A percentile compares a stretch with the other conserved stretches of the same genome.
Conservation (phyloP, 2,113 vertebrate species). For the Mobula birostris region DNA sequence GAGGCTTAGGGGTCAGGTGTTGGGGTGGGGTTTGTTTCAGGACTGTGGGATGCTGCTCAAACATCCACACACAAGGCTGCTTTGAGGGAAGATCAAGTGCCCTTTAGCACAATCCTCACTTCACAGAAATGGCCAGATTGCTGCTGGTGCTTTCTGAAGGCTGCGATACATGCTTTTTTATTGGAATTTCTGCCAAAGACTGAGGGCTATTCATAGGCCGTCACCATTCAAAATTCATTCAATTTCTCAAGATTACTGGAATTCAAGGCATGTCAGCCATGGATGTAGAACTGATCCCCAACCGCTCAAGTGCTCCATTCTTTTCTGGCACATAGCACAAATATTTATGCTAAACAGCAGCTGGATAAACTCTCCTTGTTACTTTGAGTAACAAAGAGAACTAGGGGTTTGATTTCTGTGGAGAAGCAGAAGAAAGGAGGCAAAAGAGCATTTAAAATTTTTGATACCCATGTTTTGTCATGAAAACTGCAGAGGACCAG, state of each 20-base stretch:
- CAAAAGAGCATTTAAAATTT: neutral
- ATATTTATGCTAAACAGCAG: conserved; percentile 10
- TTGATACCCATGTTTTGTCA: neutral
- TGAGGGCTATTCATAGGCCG: neutral
- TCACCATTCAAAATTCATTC: neutral
- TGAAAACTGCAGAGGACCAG: neutral
- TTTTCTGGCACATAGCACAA: neutral
- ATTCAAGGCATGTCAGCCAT: neutral
- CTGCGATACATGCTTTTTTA: neutral
- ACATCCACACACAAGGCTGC: neutral
- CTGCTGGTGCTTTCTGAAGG: neutral
- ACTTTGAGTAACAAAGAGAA: neutral
- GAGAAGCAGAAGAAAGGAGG: neutral
- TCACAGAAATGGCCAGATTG: neutral
- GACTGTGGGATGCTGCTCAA: too few species aligned
- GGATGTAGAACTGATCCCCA: neutral
- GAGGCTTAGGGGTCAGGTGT: neutral
- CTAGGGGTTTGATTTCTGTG: neutral
- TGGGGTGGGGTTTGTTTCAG: neutral
- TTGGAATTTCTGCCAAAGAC: neutral
- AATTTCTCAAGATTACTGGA: neutral
- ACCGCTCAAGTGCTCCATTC: neutral
- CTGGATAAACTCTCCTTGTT: neutral
- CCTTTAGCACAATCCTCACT: neutral
- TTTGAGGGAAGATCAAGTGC: neutral